phyloP scores from a whole-genome alignment of 1,140 invertebrate genomes.

The Coelopa frigida region DNA sequence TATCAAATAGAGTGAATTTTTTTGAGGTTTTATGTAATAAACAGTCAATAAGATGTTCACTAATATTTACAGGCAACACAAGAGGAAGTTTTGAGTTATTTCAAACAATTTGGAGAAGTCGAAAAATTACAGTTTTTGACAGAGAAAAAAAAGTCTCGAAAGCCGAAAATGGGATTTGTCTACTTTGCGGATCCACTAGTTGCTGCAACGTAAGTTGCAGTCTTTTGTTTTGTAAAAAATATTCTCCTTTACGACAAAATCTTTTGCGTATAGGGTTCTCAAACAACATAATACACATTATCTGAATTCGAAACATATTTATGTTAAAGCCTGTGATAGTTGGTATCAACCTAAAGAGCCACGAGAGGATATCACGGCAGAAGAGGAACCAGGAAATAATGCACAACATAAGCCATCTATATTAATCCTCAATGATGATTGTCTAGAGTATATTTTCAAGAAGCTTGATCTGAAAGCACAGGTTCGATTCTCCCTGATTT shows the following conservation, averaged over 20 bases:
- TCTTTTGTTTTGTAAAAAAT: not conserved
- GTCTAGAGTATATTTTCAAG: conserved; percentile 7
- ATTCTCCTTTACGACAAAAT: not conserved
- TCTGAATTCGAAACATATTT: conserved; percentile 9
- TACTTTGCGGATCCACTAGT: conserved; percentile 12
- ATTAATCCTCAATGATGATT: conserved; percentile 15
- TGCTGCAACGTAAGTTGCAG: conserved; percentile 23
- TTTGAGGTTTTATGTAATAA: too few species aligned
- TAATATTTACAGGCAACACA: not conserved
- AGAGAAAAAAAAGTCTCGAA: not conserved
- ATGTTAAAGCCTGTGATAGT: conserved; percentile 22
- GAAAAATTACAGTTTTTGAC: conserved; percentile 8
- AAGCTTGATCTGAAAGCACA: not conserved
- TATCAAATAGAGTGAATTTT: not conserved
- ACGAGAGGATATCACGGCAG: too few species aligned
- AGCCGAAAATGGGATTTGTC: conserved; percentile 17
- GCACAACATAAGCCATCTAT: too few species aligned
- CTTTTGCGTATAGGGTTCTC: not conserved
- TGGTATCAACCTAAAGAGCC: conserved; percentile 24
- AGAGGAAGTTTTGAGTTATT: conserved; percentile 9
- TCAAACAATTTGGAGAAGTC: conserved; percentile 19
- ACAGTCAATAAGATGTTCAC: too few species aligned
- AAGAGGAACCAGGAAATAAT: not conserved
- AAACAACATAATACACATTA: not conserved
- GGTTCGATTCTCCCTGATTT: conserved; percentile 6